Conservation (phyloP, 2,797 vertebrate species). For the Pangasius mekongensis region DNA sequence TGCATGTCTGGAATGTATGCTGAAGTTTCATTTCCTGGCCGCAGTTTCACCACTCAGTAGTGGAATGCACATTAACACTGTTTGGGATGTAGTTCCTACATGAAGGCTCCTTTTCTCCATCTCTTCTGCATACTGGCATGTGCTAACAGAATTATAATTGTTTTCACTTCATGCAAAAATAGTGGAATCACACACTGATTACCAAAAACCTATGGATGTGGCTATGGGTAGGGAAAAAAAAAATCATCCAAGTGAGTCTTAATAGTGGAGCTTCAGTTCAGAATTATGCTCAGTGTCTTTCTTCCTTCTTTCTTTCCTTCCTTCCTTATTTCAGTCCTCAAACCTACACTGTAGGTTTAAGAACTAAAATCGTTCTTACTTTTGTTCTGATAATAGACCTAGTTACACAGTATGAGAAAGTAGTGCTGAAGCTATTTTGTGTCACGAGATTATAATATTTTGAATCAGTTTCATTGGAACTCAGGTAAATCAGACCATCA, state of each 20-base stretch:
- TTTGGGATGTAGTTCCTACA: neutral
- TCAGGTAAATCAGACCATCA: neutral
- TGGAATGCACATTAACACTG: neutral
- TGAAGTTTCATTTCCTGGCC: neutral
- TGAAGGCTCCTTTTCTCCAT: neutral
- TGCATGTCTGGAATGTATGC: neutral
- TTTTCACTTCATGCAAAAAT: neutral
- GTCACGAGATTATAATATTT: neutral
- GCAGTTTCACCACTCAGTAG: neutral
- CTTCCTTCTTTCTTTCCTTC: neutral
- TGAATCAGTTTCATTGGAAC: neutral
- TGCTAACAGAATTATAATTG: neutral
- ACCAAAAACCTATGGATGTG: neutral
- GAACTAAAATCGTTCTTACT: neutral
- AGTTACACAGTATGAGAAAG: neutral
- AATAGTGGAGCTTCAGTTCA: neutral
- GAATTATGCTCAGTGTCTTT: neutral
- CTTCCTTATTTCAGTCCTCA: neutral
- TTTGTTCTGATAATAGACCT: neutral
- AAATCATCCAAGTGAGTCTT: neutral
- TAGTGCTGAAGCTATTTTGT: neutral
- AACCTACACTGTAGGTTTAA: too few species aligned
- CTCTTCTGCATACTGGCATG: neutral
- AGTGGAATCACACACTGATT: neutral
- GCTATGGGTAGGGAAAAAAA: neutral